Evolutionary conservation across 2,797 vertebrate genomes (phyloP).

Genomic region (Bovichtus variegatus): DNA sequence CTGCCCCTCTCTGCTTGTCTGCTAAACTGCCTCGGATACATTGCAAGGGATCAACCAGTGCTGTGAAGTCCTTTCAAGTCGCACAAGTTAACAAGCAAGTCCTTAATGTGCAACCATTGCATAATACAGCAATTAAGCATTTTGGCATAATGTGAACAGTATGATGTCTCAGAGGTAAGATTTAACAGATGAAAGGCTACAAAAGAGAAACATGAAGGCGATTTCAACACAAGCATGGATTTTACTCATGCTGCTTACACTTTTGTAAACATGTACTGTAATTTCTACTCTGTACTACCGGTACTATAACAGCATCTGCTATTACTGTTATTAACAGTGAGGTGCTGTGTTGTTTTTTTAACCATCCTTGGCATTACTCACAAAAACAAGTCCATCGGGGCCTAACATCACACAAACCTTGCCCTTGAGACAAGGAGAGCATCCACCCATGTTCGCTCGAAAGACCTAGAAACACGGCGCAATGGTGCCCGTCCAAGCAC

Average conservation of each 20-base stretch:
- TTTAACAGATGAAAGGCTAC: background rate
- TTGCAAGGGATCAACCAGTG: background rate
- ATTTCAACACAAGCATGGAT: background rate
- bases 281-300: background rate
- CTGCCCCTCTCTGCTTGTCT: background rate
- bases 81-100: constrained; percentile 11
- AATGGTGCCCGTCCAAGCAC: constrained; percentile 21
- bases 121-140: constrained; percentile 22
- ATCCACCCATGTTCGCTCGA: constrained; percentile 48
- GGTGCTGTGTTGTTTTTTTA: constrained; percentile 29
- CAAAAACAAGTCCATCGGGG: constrained; percentile 22
- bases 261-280: too few relatives aligned
- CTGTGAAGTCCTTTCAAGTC: constrained; percentile 2
- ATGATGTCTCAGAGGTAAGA: background rate
- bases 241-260: background rate
- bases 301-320: background rate
- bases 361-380: background rate
- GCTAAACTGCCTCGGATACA: background rate
- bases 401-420: constrained; percentile 38
- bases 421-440: constrained; percentile 46
- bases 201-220: background rate
- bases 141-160: background rate
- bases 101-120: constrained; percentile 14
- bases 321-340: background rate
- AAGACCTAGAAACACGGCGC: constrained; percentile 46